phyloP scores from a whole-genome alignment of 1,140 invertebrate genomes.

The Drosophila obscura region DNA sequence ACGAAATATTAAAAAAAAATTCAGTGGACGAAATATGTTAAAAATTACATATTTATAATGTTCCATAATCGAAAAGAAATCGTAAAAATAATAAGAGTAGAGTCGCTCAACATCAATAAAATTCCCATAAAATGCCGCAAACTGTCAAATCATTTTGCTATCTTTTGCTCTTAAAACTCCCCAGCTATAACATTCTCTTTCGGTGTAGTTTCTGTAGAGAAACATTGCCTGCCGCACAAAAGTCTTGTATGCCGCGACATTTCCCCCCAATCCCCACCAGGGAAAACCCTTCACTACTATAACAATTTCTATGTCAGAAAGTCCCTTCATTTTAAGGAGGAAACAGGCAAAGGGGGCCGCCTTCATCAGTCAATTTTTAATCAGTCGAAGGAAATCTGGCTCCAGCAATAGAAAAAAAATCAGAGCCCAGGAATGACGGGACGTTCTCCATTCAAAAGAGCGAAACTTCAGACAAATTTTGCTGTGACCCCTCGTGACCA shows the following conservation, averaged over 20 bases:
- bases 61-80: too few species aligned
- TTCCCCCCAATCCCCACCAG: neutral
- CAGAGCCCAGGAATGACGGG: constrained; percentile 1
- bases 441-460: neutral
- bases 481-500: neutral
- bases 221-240: neutral
- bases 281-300: neutral
- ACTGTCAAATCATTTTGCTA: too few species aligned
- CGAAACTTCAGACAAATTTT: constrained; percentile 49
- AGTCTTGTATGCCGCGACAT: too few species aligned
- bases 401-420: constrained; percentile 21
- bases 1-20: too few species aligned
- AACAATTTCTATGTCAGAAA: constrained; percentile 3
- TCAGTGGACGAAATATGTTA: too few species aligned
- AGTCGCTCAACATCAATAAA: too few species aligned
- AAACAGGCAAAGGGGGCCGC: constrained; percentile 6
- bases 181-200: neutral
- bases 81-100: too few species aligned
- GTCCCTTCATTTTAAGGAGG: neutral
- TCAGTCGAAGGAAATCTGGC: constrained; percentile 66
- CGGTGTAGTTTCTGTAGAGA: constrained; percentile 1
- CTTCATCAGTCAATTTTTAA: constrained; percentile 77
- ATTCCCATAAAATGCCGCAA: too few species aligned
- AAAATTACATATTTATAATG: too few species aligned
- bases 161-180: too few species aligned